Base-by-base conservation (phyloP, 2,113 vertebrate genomes). In the Protobothrops flavoviridis region DNA sequence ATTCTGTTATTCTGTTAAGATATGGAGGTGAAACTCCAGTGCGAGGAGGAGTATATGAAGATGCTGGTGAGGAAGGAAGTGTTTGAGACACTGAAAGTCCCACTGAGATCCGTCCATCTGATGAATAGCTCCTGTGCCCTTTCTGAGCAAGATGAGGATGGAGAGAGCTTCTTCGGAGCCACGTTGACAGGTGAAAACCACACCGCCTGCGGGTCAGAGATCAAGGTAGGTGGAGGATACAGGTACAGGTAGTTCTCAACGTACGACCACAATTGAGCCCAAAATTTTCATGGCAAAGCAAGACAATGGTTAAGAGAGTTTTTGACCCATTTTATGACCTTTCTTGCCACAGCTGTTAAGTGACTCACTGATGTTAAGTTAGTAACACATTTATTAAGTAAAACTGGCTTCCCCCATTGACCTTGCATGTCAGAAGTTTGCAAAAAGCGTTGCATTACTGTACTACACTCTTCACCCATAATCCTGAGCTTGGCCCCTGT, bases 21-120 rank as follows among this genome's bases (percentile, higher is more conserved):
- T 95, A 93, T 97, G 91, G 29, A 56, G 5, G 88, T 97, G 87
- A 97, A 96, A 55, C 52, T 97, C 94, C n/a, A 93, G 29, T 97
- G 97, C 0, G 94, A 97, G 59, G 95, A 97, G 39, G 97, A 97
- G 24, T 89, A 91, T n/a, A 97, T 97, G 97, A 96, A 92, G 94
- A 96, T 97, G 94, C 95, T 96, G 95, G 95, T 97, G 93, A 96
- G 95, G 64, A 97, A 96, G 94, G 96, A 96, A 85, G 96, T 92
- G 17, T 97, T 97, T 90, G 93, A 96, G 43, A 45, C 92, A 29
- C 29, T 97, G 92, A 96, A 93, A 93, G 95, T 97, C 64, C 95
- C 95, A 0, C n/a, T 0, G n/a, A 91, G 94, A 0, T 85, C 91
- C n/a, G 94, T 97, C 53, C 97, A 96, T 74, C 55, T 97, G 94